These are phyloP conservation scores for Nematolebias whitei DNA, from an alignment of 2,113 vertebrate genomes.

Conservation along the genomic window DNA sequence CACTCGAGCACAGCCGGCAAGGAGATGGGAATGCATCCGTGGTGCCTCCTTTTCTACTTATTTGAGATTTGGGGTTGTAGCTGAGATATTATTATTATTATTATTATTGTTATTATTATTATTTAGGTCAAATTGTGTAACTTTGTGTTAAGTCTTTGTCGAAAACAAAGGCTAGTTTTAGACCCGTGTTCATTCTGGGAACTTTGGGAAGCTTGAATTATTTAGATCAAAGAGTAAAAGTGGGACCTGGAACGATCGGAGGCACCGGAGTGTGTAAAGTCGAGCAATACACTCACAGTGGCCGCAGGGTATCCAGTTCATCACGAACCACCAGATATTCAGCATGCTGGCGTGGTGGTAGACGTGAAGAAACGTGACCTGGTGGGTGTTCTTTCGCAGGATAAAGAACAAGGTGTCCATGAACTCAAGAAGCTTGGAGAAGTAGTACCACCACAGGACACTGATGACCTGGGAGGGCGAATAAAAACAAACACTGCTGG, in stretches of 20 bases:
- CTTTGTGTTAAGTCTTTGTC: background rate
- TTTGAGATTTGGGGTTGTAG: too few relatives aligned
- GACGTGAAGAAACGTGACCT: constrained; percentile 95
- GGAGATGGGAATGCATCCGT: too few relatives aligned
- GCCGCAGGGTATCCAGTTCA: constrained; percentile 98
- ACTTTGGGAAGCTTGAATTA: constrained; percentile 49
- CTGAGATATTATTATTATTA: too few relatives aligned
- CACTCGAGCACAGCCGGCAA: too few relatives aligned
- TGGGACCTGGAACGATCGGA: background rate
- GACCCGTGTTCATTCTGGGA: constrained; percentile 26
- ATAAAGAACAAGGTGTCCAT: constrained; percentile 99
- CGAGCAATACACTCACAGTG: constrained; percentile 88
- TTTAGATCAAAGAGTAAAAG: constrained; percentile 44
- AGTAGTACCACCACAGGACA: constrained; percentile 99
- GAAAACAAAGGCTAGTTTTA: constrained; percentile 29
- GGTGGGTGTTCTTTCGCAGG: constrained; percentile 94
- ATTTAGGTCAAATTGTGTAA: constrained; percentile 9
- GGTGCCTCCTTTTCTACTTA: too few relatives aligned
- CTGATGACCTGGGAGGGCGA: constrained; percentile 82
- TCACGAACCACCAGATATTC: constrained; percentile 99
- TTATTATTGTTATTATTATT: too few relatives aligned
- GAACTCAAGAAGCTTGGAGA: constrained; percentile 97
- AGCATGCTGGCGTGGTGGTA: constrained; percentile 94
- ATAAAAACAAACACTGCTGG: background rate
- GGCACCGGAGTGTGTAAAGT: constrained; percentile 22